These are phyloP conservation scores for Pristionchus mayeri DNA, from an alignment of 2,888 invertebrate genomes.

Conservation along the genomic window DNA sequence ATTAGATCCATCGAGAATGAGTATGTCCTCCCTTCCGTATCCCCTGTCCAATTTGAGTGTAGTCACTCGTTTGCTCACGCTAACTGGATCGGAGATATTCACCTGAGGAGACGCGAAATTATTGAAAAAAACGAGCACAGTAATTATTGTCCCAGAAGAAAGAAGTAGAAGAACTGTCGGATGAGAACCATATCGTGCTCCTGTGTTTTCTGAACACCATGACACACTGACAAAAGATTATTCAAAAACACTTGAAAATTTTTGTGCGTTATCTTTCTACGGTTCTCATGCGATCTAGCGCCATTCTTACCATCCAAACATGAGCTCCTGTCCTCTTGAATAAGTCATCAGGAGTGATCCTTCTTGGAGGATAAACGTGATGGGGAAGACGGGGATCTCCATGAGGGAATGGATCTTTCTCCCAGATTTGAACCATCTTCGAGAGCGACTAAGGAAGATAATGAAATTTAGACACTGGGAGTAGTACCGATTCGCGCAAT, in stretches of 20 bases:
- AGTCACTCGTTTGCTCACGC: slow-evolving; percentile 34
- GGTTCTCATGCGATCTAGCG: too few species aligned
- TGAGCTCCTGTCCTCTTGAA: slow-evolving; percentile 39
- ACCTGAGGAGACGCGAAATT: too few species aligned
- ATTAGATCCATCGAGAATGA: slow-evolving; percentile 25
- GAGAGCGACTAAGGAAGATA: not conserved
- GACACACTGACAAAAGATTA: too few species aligned
- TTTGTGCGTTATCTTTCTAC: too few species aligned
- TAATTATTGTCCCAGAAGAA: too few species aligned
- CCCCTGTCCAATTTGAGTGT: slow-evolving; percentile 42
- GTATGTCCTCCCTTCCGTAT: slow-evolving; percentile 31
- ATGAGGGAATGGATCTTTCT: slow-evolving; percentile 39
- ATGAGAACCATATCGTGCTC: too few species aligned
- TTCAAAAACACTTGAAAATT: too few species aligned
- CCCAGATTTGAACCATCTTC: slow-evolving; percentile 42
- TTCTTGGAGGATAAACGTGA: slow-evolving; percentile 32
- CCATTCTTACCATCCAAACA: slow-evolving; percentile 46
- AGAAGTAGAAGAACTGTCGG: too few species aligned
- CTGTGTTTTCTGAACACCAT: too few species aligned
- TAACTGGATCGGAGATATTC: slow-evolving; percentile 20
- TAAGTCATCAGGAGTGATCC: slow-evolving; percentile 35
- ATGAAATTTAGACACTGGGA: not conserved
- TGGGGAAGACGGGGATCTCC: slow-evolving; percentile 48
- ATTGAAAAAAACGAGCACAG: too few species aligned
- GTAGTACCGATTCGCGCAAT: not conserved